Base-by-base conservation (phyloP, 1,140 invertebrate genomes). In the Cyrtorhinus lividipennis region DNA sequence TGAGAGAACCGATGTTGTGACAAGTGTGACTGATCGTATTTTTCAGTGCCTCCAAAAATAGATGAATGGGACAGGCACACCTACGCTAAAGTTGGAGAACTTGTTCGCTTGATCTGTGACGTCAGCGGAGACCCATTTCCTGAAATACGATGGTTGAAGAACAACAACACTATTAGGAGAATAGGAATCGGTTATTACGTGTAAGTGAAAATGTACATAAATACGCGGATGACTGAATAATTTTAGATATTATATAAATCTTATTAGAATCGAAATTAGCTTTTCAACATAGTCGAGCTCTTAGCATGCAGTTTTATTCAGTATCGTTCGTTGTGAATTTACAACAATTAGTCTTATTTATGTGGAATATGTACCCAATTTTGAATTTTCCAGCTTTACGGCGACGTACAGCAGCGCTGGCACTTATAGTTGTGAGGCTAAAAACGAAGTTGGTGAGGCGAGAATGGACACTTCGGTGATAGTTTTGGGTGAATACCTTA, bases 11-110 rank as follows among this genome's bases (percentile, higher is more conserved):
- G n/a, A n/a, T n/a, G n/a, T n/a, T n/a, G n/a, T n/a, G n/a, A n/a
- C n/a, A n/a, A n/a, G n/a, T n/a, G n/a, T n/a, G n/a, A n/a, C n/a
- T n/a, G n/a, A n/a, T n/a, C n/a, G n/a, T n/a, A n/a, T n/a, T n/a
- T 64, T 64, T 25, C 45, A 68, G 67, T 62, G 25, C 62, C 66
- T 25, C 67, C 67, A 26, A 64, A 58, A 45, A 67, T 68, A 24
- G 12, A 30, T 1, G 45, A 57, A 10, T 45, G 59, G 23, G 26
- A 44, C 2, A 12, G n/a, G 15, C 56, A 63, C 24, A 53, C 59
- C 18, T 63, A 24, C 15, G 64, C 65, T 15, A 48, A 66, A 38
- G 62, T 63, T 44, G 68, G 68, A 13, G 61, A 68, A 12, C 24
- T 66, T 5, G 44, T 70, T 1, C 56, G 44, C 15, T 22, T 70